phyloP scores from a whole-genome alignment of 2,113 vertebrate species.

The Otolemur garnettii region DNA sequence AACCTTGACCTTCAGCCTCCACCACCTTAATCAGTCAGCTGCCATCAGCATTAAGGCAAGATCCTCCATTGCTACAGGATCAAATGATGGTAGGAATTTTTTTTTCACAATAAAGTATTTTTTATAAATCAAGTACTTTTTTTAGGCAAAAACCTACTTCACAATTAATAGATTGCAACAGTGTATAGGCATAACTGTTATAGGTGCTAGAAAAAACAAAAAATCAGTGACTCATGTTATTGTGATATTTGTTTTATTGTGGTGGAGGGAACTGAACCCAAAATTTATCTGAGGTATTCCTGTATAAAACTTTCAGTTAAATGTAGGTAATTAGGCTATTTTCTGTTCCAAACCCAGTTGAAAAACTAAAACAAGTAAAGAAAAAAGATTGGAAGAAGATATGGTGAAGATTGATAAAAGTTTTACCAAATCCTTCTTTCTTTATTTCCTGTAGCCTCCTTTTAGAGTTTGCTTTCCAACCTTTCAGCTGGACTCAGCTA shows the following conservation, averaged over 20 bases:
- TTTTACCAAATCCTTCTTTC: not conserved
- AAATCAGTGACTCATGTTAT: not conserved
- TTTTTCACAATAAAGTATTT: not conserved
- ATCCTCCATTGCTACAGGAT: not conserved
- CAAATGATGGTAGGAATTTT: not conserved
- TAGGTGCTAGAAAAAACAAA: not conserved
- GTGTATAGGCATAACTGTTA: not conserved
- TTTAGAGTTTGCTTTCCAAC: not conserved
- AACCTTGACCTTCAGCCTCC: not conserved
- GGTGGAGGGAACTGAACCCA: not conserved
- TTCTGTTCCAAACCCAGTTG: not conserved
- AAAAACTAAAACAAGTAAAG: not conserved
- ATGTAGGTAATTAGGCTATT: not conserved
- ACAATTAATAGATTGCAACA: not conserved
- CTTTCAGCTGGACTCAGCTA: rapidly evolving
- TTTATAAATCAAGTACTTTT: not conserved
- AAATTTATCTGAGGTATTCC: not conserved
- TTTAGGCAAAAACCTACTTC: not conserved
- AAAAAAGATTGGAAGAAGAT: not conserved
- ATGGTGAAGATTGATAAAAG: not conserved
- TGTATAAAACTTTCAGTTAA: not conserved
- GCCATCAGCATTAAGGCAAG: not conserved
- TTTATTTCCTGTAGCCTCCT: not conserved
- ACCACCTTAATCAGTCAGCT: not conserved
- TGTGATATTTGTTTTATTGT: not conserved